A percentile compares a stretch with the other conserved stretches of the same genome.
Evolutionary conservation across 2,797 vertebrate genomes (phyloP).

Genomic region (Esox masquinongy): DNA sequence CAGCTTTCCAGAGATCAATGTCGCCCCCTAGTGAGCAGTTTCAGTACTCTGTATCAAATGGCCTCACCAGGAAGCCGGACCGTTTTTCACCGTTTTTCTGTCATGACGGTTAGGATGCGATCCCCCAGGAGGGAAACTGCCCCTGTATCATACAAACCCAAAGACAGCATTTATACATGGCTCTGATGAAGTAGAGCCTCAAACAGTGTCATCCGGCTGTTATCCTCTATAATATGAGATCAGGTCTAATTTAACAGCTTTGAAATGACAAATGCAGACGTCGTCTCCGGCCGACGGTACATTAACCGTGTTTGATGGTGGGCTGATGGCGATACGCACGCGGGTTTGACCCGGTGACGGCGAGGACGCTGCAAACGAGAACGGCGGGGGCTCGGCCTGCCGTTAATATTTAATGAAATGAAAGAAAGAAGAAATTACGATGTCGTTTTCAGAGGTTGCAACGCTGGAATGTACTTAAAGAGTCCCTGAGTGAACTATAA

Average conservation of each 20-base stretch:
- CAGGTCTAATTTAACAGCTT: conserved; percentile 65
- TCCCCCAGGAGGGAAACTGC: neutral
- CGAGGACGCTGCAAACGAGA: conserved; percentile 51
- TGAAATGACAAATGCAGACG: conserved; percentile 65
- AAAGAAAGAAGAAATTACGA: conserved; percentile 71
- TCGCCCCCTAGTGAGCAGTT: conserved; percentile 70
- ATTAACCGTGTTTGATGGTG: conserved; percentile 58
- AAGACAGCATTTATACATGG: neutral
- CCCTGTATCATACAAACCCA: neutral
- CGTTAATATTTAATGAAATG: conserved; percentile 71
- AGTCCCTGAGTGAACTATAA: conserved; percentile 17
- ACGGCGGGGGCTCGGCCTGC: conserved; percentile 41
- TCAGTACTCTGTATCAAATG: conserved; percentile 10
- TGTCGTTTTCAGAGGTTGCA: conserved; percentile 64
- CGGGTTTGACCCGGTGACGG: conserved; percentile 45
- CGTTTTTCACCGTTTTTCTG: neutral
- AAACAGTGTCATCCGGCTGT: conserved; percentile 37
- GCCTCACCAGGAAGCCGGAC: neutral
- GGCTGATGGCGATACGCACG: neutral
- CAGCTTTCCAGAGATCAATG: conserved; percentile 63
- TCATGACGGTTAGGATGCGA: neutral
- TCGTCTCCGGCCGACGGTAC: conserved; percentile 66
- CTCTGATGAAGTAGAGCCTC: conserved; percentile 10
- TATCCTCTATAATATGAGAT: conserved; percentile 37
- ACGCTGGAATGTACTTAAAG: conserved; percentile 56